These are phyloP conservation scores for Sciurus vulgaris DNA, from an alignment of 2,797 vertebrate species.

Conservation along the genomic window DNA sequence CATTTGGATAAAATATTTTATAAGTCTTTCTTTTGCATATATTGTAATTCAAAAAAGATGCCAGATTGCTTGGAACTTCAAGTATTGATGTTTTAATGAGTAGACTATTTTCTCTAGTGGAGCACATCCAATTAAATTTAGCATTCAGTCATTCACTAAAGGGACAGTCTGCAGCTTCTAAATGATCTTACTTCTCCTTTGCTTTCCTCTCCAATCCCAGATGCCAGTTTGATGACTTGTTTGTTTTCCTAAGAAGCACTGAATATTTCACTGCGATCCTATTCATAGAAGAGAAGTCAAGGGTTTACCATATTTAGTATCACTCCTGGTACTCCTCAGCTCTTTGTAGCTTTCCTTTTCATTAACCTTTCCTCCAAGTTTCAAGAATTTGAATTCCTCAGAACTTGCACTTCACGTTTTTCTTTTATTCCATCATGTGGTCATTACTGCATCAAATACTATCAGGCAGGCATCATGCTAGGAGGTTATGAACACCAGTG, in stretches of 20 bases:
- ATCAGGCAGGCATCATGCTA: neutral
- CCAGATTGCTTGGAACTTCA: conserved; percentile 83
- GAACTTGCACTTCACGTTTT: neutral
- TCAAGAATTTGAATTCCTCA: conserved; percentile 16
- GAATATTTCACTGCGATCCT: conserved; percentile 55
- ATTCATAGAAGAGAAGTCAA: conserved; percentile 58
- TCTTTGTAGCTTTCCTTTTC: neutral
- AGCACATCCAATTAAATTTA: conserved; percentile 88
- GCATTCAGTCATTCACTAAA: conserved; percentile 84
- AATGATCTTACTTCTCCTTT: conserved; percentile 80
- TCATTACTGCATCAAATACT: conserved; percentile 31
- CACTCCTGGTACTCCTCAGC: conserved; percentile 1
- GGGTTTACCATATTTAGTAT: neutral
- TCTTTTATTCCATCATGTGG: conserved; percentile 6
- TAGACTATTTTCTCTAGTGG: conserved; percentile 86
- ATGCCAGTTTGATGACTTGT: conserved; percentile 81
- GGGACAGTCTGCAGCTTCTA: conserved; percentile 83
- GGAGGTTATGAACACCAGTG: neutral
- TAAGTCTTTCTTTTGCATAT: conserved; percentile 73
- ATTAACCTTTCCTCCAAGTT: neutral
- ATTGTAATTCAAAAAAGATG: conserved; percentile 84
- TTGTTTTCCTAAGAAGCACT: conserved; percentile 81
- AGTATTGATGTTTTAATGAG: conserved; percentile 88
- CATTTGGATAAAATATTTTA: conserved; percentile 83
- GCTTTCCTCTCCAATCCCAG: conserved; percentile 71